Evolutionary conservation across 2,113 vertebrate genomes (phyloP).

Genomic region (Chaetops frenatus): DNA sequence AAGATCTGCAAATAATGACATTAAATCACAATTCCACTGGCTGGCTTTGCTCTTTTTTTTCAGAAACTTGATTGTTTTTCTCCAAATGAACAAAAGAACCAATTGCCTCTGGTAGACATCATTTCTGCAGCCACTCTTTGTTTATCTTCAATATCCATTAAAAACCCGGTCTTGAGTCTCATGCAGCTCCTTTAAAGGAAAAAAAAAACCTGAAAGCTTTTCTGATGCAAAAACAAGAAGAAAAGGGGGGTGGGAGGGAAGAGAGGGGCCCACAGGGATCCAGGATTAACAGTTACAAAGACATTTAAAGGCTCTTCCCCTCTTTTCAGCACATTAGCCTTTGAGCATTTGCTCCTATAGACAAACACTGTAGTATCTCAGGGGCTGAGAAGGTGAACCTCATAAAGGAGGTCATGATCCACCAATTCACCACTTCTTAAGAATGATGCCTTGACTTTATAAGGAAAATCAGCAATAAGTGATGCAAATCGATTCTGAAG

Average conservation of each 20-base stretch:
- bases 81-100: constrained; percentile 77
- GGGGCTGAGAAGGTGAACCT: constrained; percentile 86
- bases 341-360: constrained; percentile 84
- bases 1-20: constrained; percentile 29
- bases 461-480: constrained; percentile 78
- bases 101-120: constrained; percentile 83
- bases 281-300: constrained; percentile 91
- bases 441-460: constrained; percentile 77
- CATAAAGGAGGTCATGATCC: constrained; percentile 89
- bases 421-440: constrained; percentile 79
- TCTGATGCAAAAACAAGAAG: constrained; percentile 87
- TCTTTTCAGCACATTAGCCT: constrained; percentile 83
- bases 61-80: constrained; percentile 75
- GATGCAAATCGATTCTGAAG: constrained; percentile 84
- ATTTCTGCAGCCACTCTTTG: constrained; percentile 79
- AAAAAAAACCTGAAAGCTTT: constrained; percentile 83
- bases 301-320: constrained; percentile 85
- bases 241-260: constrained; percentile 34
- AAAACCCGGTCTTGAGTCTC: constrained; percentile 81
- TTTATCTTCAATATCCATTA: constrained; percentile 87
- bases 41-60: constrained; percentile 42
- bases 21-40: constrained; percentile 19
- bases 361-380: constrained; percentile 85
- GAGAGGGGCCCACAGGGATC: constrained; percentile 73
- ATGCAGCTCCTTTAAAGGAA: constrained; percentile 78